Conservation (phyloP, 2,797 vertebrate species). For the Pantherophis vulpinus region DNA sequence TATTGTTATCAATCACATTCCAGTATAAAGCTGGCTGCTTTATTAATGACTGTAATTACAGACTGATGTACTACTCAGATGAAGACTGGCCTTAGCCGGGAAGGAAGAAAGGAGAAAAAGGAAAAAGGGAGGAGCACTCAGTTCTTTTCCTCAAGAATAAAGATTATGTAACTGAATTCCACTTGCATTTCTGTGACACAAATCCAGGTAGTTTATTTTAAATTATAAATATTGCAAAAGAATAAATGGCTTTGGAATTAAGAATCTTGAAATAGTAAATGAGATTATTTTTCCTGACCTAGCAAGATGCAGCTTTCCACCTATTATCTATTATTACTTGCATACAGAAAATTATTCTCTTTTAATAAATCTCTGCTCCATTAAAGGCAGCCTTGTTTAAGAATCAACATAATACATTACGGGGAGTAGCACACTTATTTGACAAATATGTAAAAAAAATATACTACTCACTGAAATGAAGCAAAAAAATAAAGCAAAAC, state of each 20-base stretch:
- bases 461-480: not conserved
- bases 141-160: constrained; percentile 23
- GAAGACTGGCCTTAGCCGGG: constrained; percentile 58
- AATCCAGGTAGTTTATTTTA: constrained; percentile 11
- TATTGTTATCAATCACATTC: constrained; percentile 65
- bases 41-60: constrained; percentile 60
- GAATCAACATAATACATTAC: not conserved
- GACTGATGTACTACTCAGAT: constrained; percentile 57
- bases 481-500: not conserved
- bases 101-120: not conserved
- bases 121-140: not conserved
- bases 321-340: not conserved
- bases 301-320: constrained; percentile 24
- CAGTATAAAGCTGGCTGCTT: constrained; percentile 50
- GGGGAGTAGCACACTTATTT: not conserved
- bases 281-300: constrained; percentile 14
- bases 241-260: constrained; percentile 16
- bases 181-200: constrained; percentile 17
- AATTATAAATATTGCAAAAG: not conserved
- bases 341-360: not conserved
- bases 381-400: not conserved
- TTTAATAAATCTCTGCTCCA: not conserved
- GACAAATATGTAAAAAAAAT: not conserved
- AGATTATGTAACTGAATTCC: constrained; percentile 51
- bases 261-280: constrained; percentile 40